Evolutionary conservation across 2,113 vertebrate genomes (phyloP).

Genomic region (Colossoma macropomum): DNA sequence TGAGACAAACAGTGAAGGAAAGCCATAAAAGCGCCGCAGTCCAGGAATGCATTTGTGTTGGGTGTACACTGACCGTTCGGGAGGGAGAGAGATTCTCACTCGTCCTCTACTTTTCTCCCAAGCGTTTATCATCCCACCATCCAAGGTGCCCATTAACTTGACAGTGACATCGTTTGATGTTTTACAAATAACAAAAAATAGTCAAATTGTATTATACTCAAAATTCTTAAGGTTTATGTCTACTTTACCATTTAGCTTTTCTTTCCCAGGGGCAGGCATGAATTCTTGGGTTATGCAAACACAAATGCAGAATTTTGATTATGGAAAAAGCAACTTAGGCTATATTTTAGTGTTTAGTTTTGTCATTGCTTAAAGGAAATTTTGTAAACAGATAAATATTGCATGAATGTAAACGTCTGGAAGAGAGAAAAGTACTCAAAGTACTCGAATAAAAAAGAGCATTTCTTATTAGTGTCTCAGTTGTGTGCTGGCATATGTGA

Average conservation of each 20-base stretch:
- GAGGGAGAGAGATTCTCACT: background rate
- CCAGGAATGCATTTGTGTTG: constrained; percentile 37
- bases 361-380: too few species aligned
- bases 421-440: too few species aligned
- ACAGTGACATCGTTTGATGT: constrained; percentile 28
- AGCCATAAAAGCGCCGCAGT: constrained; percentile 54
- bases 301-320: too few species aligned
- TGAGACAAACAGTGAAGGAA: constrained; percentile 79
- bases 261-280: background rate
- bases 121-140: constrained; percentile 16
- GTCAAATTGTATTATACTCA: constrained; percentile 5
- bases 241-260: background rate
- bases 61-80: background rate
- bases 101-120: too few species aligned
- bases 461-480: too few species aligned
- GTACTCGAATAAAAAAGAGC: too few species aligned
- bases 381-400: too few species aligned
- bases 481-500: too few species aligned
- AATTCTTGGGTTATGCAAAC: too few species aligned
- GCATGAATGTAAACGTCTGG: too few species aligned
- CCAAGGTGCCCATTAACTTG: constrained; percentile 9
- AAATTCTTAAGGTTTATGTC: constrained; percentile 4
- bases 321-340: too few species aligned
- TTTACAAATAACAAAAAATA: background rate
- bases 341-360: too few species aligned